A percentile compares a stretch with the other conserved stretches of the same genome.
phyloP scores from a whole-genome alignment of 1,140 invertebrate genomes.

The Panonychus citri region DNA sequence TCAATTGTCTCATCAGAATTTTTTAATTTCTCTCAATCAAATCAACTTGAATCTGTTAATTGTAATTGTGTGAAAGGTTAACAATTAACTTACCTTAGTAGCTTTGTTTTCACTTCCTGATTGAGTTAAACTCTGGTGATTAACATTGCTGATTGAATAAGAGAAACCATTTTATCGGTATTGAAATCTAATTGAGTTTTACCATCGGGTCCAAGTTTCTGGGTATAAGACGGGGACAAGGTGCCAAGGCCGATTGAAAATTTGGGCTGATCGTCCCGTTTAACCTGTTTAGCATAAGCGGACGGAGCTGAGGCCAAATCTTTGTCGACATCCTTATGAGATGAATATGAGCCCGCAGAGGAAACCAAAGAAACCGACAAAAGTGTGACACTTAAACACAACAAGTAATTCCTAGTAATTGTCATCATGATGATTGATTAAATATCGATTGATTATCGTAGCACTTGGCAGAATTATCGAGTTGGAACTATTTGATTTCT shows the following conservation, averaged over 20 bases:
- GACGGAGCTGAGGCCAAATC: not conserved
- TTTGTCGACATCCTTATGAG: not conserved
- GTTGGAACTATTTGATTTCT: too few species aligned
- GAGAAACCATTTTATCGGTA: slow-evolving; percentile 10
- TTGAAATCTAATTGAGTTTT: slow-evolving; percentile 8
- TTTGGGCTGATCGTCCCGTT: not conserved
- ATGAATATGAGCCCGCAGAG: not conserved
- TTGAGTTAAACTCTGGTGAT: not conserved
- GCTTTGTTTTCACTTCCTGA: not conserved
- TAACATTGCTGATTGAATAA: slow-evolving; percentile 11
- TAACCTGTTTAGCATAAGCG: not conserved
- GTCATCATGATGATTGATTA: too few species aligned
- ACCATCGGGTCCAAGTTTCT: slow-evolving; percentile 11
- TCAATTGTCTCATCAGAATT: too few species aligned
- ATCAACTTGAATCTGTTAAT: too few species aligned
- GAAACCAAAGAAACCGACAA: not conserved
- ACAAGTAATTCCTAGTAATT: too few species aligned
- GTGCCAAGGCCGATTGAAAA: slow-evolving; percentile 14
- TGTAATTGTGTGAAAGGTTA: too few species aligned
- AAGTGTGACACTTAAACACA: not conserved
- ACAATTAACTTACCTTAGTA: not conserved
- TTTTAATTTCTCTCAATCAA: too few species aligned
- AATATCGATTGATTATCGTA: too few species aligned
- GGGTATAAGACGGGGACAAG: slow-evolving; percentile 10
- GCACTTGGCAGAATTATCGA: too few species aligned